Evolutionary conservation across 2,888 invertebrate genomes (phyloP).

Genomic region (Aphidius colemani): DNA sequence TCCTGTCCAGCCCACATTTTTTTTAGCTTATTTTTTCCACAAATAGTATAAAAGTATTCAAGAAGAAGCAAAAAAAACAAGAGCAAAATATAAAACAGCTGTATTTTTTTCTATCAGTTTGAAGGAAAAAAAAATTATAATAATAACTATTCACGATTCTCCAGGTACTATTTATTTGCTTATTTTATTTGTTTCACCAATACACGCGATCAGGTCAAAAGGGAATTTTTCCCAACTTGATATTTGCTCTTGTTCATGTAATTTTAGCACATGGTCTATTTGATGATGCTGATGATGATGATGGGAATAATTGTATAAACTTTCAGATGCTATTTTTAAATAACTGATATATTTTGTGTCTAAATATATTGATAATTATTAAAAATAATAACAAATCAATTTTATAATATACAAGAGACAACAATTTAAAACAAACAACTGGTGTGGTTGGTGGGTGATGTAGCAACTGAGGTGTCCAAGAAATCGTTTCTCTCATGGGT

Average conservation of each 20-base stretch:
- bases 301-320: background rate
- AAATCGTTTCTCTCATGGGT: constrained; percentile 21
- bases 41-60: background rate
- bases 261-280: no score
- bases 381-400: no score
- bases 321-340: no score
- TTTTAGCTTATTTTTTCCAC: constrained; percentile 14
- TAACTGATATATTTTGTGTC: background rate
- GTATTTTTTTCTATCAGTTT: background rate
- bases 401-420: no score
- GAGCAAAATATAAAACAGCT: background rate
- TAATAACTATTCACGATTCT: constrained; percentile 22
- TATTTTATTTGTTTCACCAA: constrained; percentile 15
- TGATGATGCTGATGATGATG: no score
- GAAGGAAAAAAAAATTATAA: no score
- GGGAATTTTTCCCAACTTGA: background rate
- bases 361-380: no score
- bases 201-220: constrained; percentile 29
- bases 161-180: constrained; percentile 4
- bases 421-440: background rate
- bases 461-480: constrained; percentile 26
- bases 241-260: no score
- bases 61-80: background rate
- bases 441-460: constrained; percentile 11
- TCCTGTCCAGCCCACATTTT: constrained; percentile 56